Base-by-base conservation (phyloP, 2,888 invertebrate genomes). In the Saturnia japonica region DNA sequence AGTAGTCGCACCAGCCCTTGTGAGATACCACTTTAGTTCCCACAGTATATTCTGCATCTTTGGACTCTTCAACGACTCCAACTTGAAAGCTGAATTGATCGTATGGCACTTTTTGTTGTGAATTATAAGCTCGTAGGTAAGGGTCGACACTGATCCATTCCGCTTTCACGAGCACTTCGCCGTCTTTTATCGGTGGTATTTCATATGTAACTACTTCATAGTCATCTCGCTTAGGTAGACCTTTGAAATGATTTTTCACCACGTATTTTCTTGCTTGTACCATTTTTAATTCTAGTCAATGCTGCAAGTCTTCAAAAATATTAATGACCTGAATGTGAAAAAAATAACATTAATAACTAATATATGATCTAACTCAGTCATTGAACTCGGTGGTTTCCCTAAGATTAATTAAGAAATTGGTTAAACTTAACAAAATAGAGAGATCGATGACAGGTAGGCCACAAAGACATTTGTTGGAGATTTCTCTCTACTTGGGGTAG, bases 201-300 rank as follows among this genome's bases (percentile, higher is more conserved):
- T 95, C 94, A 78, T 95, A 95, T 78, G 96, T 95, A 0, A 95
- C 91, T 6, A 96, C 75, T 74, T 94, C 87, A 28, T 95, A 92
- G 84, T 96, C 95, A 0, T 91, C 85, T 47, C 85, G 80, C 78
- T 95, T 95, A 0, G 96, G 96, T 43, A 91, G 83, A 0, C 95
- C 96, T 40, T 94, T 84, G 78, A 96, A 96, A 71, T 93, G 86
- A 74, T 94, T 95, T 11, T 85, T 91, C 4, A 95, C 83, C 7
- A 95, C 88, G 81, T 94, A 96, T 80, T 95, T 95, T 78, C 93
- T 94, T 22, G 94, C 94, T 70, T 90, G 91, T 28, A 95, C 90
- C 93, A 94, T 95, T 69, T 70, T 76, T 67, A 19, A 14, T 12
- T 4, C 28, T 45, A 51, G n/a, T 51, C 51, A 57, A 25, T 6